Evolutionary conservation across 2,888 invertebrate species (phyloP), one percentile per base, ranked within the genome.

Genomic region (Parnassius apollo): DNA sequence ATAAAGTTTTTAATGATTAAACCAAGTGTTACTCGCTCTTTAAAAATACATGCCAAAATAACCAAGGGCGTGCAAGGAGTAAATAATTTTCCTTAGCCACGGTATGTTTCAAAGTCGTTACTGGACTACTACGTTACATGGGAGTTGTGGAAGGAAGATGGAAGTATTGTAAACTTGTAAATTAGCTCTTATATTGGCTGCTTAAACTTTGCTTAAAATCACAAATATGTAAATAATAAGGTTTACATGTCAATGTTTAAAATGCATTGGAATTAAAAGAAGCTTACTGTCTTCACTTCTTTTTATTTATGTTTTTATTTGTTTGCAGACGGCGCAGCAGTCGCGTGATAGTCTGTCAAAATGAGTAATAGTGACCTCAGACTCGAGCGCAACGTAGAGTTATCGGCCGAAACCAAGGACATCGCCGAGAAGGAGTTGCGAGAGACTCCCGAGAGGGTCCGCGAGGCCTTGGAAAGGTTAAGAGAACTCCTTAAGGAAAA

Each of bases 361-460:
- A 89, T 91, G 89, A 85, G 80, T 78, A 73, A 82, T 66, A 80
- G 70, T 67, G 91, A 91, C 18, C 95, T 95, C 78, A 88, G 87
- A 69, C 75, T 96, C 66, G 94, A 95, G 72, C 82, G 92, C 62
- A 91, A 85, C 64, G 91, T 93, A 55, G 94, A 94, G 70, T 76
- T 94, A 54, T 88, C 84, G 65, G 93, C 93, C 0, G 95, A 94
- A 71, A 88, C 93, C 0, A 80, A 87, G 73, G 92, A 88, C 65
- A 73, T 94, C 10, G 96, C 96, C 9, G 92, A 93, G 72, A 86
- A 81, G 42, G 95, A 96, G 78, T 83, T 96, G 10, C 87, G 95
- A 10, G 96, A 96, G 88, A 95, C 95, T 1, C 95, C 95, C 0
- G 96, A 96, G 81, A 81, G 92, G 63, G 93, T 94, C 0, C 85